Evolutionary conservation across 2,113 vertebrate species (phyloP).

Genomic region (Petrocephalus zakoni): DNA sequence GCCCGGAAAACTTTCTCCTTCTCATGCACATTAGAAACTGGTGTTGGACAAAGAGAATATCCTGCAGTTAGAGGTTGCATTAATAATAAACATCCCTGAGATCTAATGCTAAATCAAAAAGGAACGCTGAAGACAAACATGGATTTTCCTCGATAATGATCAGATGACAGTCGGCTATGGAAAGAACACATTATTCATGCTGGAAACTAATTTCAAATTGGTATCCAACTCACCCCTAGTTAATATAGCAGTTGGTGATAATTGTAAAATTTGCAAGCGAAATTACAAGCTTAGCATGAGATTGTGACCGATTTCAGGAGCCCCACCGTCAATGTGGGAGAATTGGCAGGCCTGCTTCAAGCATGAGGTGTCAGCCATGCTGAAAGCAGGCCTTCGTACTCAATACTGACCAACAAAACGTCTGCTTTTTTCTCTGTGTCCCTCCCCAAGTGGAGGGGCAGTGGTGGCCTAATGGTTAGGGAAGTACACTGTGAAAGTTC

Average conservation of each 20-base stretch:
- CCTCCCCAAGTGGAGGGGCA: background rate
- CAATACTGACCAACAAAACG: background rate
- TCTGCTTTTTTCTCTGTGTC: background rate
- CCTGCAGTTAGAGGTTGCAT: background rate
- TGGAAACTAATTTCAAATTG: background rate
- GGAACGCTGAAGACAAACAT: background rate
- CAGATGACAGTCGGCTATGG: background rate
- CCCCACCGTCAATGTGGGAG: background rate
- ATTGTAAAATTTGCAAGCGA: background rate
- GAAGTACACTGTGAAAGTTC: too few species aligned
- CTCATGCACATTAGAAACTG: background rate
- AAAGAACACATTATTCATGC: background rate
- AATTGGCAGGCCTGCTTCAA: background rate
- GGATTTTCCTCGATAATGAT: background rate
- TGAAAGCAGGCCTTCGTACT: background rate
- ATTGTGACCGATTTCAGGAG: background rate
- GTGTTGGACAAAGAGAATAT: background rate
- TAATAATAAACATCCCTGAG: background rate
- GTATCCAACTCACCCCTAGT: background rate
- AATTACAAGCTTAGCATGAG: background rate
- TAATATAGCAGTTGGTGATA: background rate
- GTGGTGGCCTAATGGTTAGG: too few species aligned
- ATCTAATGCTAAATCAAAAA: background rate
- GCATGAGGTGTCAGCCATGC: background rate
- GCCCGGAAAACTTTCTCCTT: background rate